Conservation (phyloP, 1,140 invertebrate genomes). For the Drosophila pruinosa region DNA sequence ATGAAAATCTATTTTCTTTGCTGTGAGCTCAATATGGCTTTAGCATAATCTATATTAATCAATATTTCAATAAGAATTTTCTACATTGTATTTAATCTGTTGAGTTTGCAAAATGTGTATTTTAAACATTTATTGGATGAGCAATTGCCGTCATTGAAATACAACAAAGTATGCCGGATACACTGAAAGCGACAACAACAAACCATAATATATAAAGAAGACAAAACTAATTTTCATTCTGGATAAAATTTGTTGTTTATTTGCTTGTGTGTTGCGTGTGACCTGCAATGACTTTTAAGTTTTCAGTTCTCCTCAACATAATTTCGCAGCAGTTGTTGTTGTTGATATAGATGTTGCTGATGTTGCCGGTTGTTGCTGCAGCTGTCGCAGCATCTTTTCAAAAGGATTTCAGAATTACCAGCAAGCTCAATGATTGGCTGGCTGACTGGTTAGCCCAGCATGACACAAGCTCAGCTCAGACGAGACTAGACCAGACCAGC, state of each 20-base stretch:
- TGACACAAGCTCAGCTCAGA: slow-evolving; percentile 19
- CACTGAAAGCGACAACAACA: background rate
- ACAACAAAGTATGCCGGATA: slow-evolving; percentile 21
- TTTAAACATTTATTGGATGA: background rate
- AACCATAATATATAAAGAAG: slow-evolving; percentile 2
- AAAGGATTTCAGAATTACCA: slow-evolving; percentile 2
- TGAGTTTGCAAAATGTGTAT: too few relatives aligned
- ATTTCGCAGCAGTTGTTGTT: slow-evolving; percentile 51
- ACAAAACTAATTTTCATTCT: slow-evolving; percentile 68
- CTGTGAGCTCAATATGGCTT: background rate
- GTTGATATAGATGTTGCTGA: slow-evolving; percentile 23
- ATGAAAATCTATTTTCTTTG: background rate
- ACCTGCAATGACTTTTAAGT: slow-evolving; percentile 46
- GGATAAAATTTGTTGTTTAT: slow-evolving; percentile 58
- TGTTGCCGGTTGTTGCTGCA: slow-evolving; percentile 34
- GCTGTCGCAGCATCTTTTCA: slow-evolving; percentile 26
- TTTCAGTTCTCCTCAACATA: slow-evolving; percentile 42
- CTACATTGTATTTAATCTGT: too few relatives aligned
- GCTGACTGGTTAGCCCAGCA: too few relatives aligned
- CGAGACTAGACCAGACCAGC: slow-evolving; percentile 14
- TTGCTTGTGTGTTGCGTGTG: slow-evolving; percentile 10
- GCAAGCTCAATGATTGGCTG: slow-evolving; percentile 24
- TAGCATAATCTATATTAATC: too few relatives aligned
- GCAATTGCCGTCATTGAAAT: slow-evolving; percentile 18
- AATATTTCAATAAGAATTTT: too few relatives aligned